These are phyloP conservation scores for Lutjanus campechanus DNA, from an alignment of 2,797 vertebrate genomes.

Conservation along the genomic window DNA sequence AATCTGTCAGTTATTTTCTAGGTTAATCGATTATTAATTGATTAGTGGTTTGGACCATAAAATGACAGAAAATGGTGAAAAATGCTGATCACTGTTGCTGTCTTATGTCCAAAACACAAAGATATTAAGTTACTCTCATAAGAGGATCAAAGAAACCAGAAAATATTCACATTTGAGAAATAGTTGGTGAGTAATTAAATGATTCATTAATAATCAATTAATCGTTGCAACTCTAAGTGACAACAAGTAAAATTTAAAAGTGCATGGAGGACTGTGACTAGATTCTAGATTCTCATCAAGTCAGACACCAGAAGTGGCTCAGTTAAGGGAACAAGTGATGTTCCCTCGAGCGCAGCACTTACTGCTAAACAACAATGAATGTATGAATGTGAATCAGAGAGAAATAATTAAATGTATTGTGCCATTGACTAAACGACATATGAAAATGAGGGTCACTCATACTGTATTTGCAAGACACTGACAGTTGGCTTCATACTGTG, in stretches of 20 bases:
- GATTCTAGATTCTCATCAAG: neutral
- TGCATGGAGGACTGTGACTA: neutral
- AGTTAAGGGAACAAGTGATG: neutral
- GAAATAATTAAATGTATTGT: constrained; percentile 2
- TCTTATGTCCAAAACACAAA: too few relatives aligned
- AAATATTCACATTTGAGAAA: too few relatives aligned
- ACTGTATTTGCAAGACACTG: constrained; percentile 31
- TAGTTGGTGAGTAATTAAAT: too few relatives aligned
- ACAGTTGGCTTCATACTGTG: constrained; percentile 9
- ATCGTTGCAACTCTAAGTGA: neutral
- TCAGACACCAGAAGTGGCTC: neutral
- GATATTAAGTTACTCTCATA: too few relatives aligned
- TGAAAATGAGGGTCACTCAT: neutral
- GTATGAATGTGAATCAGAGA: constrained; percentile 10
- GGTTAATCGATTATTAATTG: too few relatives aligned
- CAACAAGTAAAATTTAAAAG: neutral
- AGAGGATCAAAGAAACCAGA: too few relatives aligned
- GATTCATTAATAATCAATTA: too few relatives aligned
- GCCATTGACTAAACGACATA: constrained; percentile 22
- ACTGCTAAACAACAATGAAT: constrained; percentile 16
- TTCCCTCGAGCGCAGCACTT: neutral
- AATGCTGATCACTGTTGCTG: too few relatives aligned
- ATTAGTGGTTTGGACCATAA: too few relatives aligned
- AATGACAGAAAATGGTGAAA: too few relatives aligned
- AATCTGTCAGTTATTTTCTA: too few relatives aligned